Percentiles rank a stretch among this genome's conserved stretches.
These are phyloP conservation scores for Paratrypauchen microcephalus DNA, from an alignment of 2,797 vertebrate species.

Conservation along the genomic window DNA sequence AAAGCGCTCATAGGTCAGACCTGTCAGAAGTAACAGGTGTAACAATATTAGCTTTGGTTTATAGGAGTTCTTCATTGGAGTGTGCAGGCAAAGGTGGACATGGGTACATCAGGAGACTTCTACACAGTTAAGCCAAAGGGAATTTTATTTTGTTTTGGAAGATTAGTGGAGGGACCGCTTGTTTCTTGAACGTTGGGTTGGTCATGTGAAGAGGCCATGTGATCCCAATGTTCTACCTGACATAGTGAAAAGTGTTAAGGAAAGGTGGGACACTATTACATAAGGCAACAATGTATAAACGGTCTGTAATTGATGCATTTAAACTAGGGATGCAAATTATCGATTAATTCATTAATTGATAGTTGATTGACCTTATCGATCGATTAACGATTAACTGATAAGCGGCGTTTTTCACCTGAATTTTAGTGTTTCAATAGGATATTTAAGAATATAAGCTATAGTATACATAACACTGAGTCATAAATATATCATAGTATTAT, in stretches of 20 bases:
- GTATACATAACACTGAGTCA: too few species aligned
- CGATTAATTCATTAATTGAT: too few species aligned
- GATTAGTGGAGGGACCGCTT: slow-evolving; percentile 13
- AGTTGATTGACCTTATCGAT: too few species aligned
- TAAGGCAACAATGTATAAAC: slow-evolving; percentile 39
- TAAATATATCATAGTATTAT: too few species aligned
- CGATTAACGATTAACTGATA: too few species aligned
- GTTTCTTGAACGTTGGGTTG: slow-evolving; percentile 28
- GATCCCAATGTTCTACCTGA: slow-evolving; percentile 40
- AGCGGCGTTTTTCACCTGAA: too few species aligned
- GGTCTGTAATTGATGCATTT: slow-evolving; percentile 11
- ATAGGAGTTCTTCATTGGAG: slow-evolving; percentile 54
- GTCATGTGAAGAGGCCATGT: slow-evolving; percentile 38
- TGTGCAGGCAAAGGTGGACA: slow-evolving; percentile 22
- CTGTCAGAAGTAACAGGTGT: slow-evolving; percentile 63
- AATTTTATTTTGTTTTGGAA: slow-evolving; percentile 44
- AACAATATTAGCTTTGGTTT: slow-evolving; percentile 77
- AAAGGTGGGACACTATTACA: slow-evolving; percentile 47
- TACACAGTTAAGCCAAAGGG: slow-evolving; percentile 33
- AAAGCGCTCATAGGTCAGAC: slow-evolving; percentile 25
- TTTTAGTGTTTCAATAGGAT: too few species aligned
- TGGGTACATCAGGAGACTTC: slow-evolving; percentile 32
- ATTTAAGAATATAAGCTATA: too few species aligned
- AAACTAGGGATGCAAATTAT: too few species aligned
- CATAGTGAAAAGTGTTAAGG: slow-evolving; percentile 19